Percentiles rank a stretch among this genome's conserved stretches.
These are phyloP conservation scores for Nephrotoma guestfalica DNA, from an alignment of 2,888 invertebrate genomes.

Conservation along the genomic window DNA sequence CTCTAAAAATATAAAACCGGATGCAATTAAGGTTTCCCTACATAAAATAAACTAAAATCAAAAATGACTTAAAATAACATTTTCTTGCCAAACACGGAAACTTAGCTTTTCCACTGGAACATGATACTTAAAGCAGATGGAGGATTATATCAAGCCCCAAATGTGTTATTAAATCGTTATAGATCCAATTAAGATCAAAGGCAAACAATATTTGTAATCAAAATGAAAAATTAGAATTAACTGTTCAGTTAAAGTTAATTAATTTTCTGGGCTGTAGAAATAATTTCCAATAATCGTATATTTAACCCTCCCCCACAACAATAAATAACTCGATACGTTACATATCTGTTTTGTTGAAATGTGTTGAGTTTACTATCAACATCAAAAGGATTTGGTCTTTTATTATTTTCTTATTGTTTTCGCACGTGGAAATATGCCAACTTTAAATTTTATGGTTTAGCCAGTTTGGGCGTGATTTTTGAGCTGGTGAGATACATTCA, in stretches of 20 bases:
- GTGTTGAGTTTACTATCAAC: background rate
- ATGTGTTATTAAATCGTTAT: background rate
- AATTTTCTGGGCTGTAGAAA: background rate
- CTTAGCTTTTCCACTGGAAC: background rate
- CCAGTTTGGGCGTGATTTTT: too few relatives aligned
- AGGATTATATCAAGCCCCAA: background rate
- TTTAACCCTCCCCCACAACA: background rate
- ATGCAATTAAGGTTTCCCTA: background rate
- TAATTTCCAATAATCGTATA: background rate
- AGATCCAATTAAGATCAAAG: background rate
- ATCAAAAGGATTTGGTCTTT: background rate
- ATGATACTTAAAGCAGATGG: background rate
- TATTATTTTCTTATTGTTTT: background rate
- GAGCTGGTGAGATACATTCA: too few relatives aligned
- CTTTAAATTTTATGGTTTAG: background rate
- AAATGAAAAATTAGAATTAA: background rate
- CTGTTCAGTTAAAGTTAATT: background rate
- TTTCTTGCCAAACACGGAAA: background rate
- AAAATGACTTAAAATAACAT: background rate
- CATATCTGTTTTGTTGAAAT: background rate
- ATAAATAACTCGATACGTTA: background rate
- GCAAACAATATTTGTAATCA: background rate
- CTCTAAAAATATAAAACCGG: background rate
- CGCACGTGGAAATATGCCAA: background rate
- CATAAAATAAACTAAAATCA: background rate